These are phyloP conservation scores for Goniozus legneri DNA, from an alignment of 1,140 invertebrate genomes.

Conservation along the genomic window DNA sequence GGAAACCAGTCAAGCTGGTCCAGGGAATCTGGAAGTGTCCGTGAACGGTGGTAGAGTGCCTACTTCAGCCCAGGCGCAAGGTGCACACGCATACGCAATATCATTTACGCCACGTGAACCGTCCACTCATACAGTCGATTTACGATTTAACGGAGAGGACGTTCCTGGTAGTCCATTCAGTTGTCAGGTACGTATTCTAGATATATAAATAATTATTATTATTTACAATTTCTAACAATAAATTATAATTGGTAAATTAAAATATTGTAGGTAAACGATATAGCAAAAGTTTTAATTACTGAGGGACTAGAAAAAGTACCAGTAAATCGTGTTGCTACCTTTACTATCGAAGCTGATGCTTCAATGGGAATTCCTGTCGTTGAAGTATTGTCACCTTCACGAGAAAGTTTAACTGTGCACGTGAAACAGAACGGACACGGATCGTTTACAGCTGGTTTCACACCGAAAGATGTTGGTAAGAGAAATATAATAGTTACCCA, in stretches of 20 bases:
- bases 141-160: constrained; percentile 93
- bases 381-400: constrained; percentile 72
- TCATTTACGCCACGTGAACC: constrained; percentile 92
- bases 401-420: constrained; percentile 67
- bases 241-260: too few species aligned
- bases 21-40: constrained; percentile 94
- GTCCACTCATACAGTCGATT: constrained; percentile 84
- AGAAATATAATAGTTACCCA: too few species aligned
- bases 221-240: too few species aligned
- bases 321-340: constrained; percentile 77
- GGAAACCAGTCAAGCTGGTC: constrained; percentile 94
- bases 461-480: constrained; percentile 82
- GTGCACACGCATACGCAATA: constrained; percentile 94
- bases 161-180: constrained; percentile 84
- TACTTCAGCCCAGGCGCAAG: constrained; percentile 91
- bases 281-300: constrained; percentile 59
- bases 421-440: constrained; percentile 50
- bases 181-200: constrained; percentile 57
- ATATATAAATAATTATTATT: constrained; percentile 2
- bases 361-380: constrained; percentile 72
- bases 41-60: constrained; percentile 94
- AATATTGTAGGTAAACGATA: constrained; percentile 45
- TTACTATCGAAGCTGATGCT: constrained; percentile 74
- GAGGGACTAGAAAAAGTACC: constrained; percentile 91
- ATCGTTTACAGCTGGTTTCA: constrained; percentile 68